These are phyloP conservation scores for Chinchilla lanigera DNA, from an alignment of 2,113 vertebrate genomes.

Conservation along the genomic window DNA sequence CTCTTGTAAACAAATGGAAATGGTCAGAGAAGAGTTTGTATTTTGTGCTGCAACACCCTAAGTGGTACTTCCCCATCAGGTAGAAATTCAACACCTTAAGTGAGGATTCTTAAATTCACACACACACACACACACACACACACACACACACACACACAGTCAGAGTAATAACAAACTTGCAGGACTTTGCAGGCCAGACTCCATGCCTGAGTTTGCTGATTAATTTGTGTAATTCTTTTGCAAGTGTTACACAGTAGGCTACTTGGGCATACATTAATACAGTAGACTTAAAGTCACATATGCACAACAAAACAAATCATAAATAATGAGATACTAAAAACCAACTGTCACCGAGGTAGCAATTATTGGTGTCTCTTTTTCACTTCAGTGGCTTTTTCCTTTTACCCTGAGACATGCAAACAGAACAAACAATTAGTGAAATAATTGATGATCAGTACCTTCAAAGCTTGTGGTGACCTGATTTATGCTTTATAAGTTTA, in stretches of 20 bases:
- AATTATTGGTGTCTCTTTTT: constrained; percentile 86
- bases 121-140: neutral
- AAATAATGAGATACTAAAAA: constrained; percentile 88
- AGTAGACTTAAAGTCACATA: constrained; percentile 86
- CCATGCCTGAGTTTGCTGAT: constrained; percentile 78
- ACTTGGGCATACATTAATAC: constrained; percentile 83
- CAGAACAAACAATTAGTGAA: constrained; percentile 90
- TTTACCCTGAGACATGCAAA: constrained; percentile 87
- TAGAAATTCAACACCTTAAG: constrained; percentile 36
- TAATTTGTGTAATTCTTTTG: constrained; percentile 81
- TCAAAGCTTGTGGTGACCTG: constrained; percentile 87
- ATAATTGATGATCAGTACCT: constrained; percentile 90
- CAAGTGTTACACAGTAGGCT: constrained; percentile 83
- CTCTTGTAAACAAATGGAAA: constrained; percentile 53
- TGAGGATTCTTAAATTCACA: constrained; percentile 35
- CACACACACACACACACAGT: neutral
- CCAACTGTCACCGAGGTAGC: constrained; percentile 85
- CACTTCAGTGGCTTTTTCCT: constrained; percentile 85
- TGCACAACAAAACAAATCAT: constrained; percentile 86
- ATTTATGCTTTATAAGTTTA: constrained; percentile 85
- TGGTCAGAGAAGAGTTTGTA: neutral
- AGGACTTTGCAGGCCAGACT: constrained; percentile 78
- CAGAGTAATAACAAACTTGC: constrained; percentile 69
- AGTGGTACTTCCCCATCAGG: constrained; percentile 29
- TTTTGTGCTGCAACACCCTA: constrained; percentile 46